Base-by-base conservation (phyloP, 64 coral and sea anemone genomes). In the Montipora capricornis region DNA sequence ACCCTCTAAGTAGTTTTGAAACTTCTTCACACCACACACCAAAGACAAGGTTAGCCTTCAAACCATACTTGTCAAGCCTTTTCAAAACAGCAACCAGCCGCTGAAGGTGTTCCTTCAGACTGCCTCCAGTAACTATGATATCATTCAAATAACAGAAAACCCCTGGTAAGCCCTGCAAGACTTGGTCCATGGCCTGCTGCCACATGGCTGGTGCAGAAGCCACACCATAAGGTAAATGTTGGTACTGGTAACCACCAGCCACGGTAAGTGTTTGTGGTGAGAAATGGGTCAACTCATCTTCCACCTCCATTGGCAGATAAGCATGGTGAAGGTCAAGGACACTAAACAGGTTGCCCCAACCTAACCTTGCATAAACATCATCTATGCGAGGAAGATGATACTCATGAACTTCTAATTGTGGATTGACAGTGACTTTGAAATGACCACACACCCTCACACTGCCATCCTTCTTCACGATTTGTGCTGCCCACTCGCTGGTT, bases 1-100 rank as follows among this genome's bases (percentile, higher is more conserved):
- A 55, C 88, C 80, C 88, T 90, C 70, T 11, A 95, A 58, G 82
- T 87, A 91, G 1, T 68, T 87, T 58, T 95, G 82, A 89, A 91
- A 95, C 71, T 75, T 95, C 74, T 71, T 17, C 37, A 91, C 80
- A 5, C 93, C 79, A 78, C 85, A 82, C 4, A 52, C 52, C 49
- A 89, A n/a, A 26, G 11, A 48, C 8, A 95, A 80, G 64, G 79
- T 83, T 91, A 44, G 80, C 89, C 47, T 48, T 91, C 79, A 83
- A 50, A 16, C 48, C 64, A 58, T 82, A 73, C 8, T 91, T 68
- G n/a, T 83, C 89, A 17, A 82, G 67, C 68, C 79, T 68, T 20
- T 57, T 44, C 67, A 83, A 12, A 3, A 74, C 62, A 15, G 19
- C 22, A 12, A 6, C 66, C 5, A 53, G 0, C 15, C 61, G 0